These are phyloP conservation scores for Petrocephalus schoutedeni DNA, from an alignment of 2,797 vertebrate species.

Conservation along the genomic window DNA sequence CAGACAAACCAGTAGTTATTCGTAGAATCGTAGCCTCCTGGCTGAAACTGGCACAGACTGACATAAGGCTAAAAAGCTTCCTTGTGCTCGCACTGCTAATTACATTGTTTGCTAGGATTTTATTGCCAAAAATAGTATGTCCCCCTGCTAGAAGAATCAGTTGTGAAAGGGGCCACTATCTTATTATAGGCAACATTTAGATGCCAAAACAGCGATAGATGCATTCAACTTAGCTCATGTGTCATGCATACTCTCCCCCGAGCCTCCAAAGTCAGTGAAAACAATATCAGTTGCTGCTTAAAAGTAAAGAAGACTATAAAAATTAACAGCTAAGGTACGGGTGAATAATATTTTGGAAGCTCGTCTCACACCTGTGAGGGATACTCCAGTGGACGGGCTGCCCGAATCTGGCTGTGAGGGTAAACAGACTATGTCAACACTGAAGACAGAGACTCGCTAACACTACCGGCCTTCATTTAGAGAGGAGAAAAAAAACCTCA, in stretches of 20 bases:
- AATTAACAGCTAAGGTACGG: neutral
- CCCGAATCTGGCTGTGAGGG: neutral
- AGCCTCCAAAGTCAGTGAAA: neutral
- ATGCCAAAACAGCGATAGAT: neutral
- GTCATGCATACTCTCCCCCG: neutral
- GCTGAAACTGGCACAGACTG: neutral
- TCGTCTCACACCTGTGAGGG: neutral
- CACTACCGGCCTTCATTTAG: constrained; percentile 1
- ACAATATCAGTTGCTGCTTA: neutral
- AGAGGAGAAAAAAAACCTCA: neutral
- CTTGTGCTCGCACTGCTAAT: neutral
- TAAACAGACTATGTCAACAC: neutral
- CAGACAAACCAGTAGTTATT: neutral
- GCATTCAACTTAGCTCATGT: neutral
- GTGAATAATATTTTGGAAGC: neutral
- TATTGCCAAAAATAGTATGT: constrained; percentile 4
- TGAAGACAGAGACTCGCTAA: neutral
- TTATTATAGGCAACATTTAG: neutral
- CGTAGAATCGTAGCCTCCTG: neutral
- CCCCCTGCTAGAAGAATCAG: neutral
- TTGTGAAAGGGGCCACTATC: neutral
- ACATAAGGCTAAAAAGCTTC: neutral
- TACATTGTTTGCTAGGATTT: constrained; percentile 6
- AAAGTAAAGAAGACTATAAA: neutral
- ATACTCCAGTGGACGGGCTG: neutral